Conservation (phyloP, 1,140 invertebrate genomes). For the Zaprionus lachaisei region DNA sequence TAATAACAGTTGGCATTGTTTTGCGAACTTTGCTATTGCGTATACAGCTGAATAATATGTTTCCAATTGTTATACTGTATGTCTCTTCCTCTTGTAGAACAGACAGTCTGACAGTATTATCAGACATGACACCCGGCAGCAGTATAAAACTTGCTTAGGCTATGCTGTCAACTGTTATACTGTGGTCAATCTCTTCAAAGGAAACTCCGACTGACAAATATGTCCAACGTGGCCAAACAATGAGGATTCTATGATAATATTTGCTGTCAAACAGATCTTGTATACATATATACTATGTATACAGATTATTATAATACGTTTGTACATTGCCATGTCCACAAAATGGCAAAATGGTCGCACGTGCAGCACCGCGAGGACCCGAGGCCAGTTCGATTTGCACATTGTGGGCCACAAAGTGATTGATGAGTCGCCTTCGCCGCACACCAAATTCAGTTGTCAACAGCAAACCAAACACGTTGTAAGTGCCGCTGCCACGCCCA, state of each 20-base stretch:
- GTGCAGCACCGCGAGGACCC: slow-evolving; percentile 13
- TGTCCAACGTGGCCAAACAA: slow-evolving; percentile 19
- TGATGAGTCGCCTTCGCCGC: slow-evolving; percentile 44
- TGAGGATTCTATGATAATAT: slow-evolving; percentile 41
- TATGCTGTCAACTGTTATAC: too few relatives aligned
- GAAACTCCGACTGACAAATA: slow-evolving; percentile 2
- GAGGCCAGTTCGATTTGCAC: slow-evolving; percentile 21
- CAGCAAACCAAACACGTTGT: slow-evolving; percentile 50
- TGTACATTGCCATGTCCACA: slow-evolving; percentile 11
- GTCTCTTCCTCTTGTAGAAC: too few relatives aligned
- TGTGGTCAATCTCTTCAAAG: not conserved
- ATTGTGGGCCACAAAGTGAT: slow-evolving; percentile 44
- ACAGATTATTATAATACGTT: slow-evolving; percentile 9
- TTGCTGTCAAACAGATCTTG: slow-evolving; percentile 11
- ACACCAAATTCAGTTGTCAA: slow-evolving; percentile 67
- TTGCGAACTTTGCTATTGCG: too few relatives aligned
- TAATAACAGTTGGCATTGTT: too few relatives aligned
- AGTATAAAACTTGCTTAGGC: too few relatives aligned
- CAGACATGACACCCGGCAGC: too few relatives aligned
- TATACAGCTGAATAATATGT: too few relatives aligned
- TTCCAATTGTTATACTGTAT: too few relatives aligned
- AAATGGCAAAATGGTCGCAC: slow-evolving; percentile 38
- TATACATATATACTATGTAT: not conserved
- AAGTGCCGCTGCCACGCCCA: slow-evolving; percentile 5
- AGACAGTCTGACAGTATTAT: too few relatives aligned